Evolutionary conservation across 2,797 vertebrate species (phyloP).

Genomic region (Tokudaia tokunoshimensis): DNA sequence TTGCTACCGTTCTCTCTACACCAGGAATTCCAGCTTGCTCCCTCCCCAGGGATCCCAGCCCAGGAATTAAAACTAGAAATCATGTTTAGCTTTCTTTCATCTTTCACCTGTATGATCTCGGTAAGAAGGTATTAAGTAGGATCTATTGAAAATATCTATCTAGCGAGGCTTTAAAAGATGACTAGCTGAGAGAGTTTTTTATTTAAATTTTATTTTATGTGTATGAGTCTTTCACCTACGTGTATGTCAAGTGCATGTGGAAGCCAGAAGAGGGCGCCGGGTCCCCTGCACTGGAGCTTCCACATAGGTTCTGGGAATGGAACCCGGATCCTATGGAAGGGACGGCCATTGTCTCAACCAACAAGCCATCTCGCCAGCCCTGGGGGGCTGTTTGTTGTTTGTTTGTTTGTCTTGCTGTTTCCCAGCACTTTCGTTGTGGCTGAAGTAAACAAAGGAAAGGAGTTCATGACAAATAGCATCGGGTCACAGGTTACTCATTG

Average conservation of each 20-base stretch:
- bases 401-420: background rate
- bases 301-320: background rate
- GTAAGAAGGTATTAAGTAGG: background rate
- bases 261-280: background rate
- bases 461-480: background rate
- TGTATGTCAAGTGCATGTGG: background rate
- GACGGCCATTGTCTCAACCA: background rate
- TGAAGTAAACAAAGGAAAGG: background rate
- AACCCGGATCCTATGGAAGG: background rate
- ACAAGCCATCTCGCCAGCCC: background rate
- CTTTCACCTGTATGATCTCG: background rate
- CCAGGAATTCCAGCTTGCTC: background rate
- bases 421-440: background rate
- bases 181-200: background rate
- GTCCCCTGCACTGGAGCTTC: background rate
- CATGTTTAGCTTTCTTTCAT: background rate
- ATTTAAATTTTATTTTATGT: background rate
- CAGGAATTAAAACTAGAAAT: background rate
- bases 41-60: background rate
- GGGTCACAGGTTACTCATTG: background rate
- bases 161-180: background rate
- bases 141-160: conserved; percentile 1
- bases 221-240: background rate
- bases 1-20: too few relatives aligned
- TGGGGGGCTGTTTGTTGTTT: background rate